These are phyloP conservation scores for Nemapogon koenigi DNA, from an alignment of 2,888 invertebrate species.

Conservation along the genomic window DNA sequence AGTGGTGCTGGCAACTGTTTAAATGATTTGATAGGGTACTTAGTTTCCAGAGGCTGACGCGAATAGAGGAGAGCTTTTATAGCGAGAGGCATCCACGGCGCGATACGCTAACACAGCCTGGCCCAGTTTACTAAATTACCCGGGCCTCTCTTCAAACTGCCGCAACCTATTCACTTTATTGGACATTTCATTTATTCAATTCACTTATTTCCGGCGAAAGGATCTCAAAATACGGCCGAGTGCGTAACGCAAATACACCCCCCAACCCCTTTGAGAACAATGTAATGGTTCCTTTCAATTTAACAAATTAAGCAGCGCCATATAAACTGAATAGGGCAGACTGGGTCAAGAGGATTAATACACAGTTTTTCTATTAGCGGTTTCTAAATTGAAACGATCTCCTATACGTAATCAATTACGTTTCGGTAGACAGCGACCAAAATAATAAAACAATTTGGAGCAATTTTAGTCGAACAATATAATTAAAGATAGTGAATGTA, in stretches of 20 bases:
- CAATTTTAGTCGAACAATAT: no score
- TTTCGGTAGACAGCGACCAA: no score
- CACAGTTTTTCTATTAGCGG: no score
- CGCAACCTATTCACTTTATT: conserved; percentile 51
- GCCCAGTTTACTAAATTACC: conserved; percentile 13
- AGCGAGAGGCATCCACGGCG: neutral
- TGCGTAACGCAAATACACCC: conserved; percentile 56
- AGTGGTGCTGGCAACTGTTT: no score
- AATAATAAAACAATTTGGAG: no score
- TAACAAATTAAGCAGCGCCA: conserved; percentile 40
- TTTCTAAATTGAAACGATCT: no score
- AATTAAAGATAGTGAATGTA: no score
- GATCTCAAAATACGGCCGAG: conserved; percentile 51
- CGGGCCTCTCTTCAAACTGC: conserved; percentile 30
- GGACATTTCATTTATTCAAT: conserved; percentile 56
- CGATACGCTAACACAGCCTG: conserved; percentile 1
- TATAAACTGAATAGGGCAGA: conserved; percentile 5
- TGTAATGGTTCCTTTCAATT: conserved; percentile 59
- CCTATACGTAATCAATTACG: no score
- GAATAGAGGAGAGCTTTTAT: conserved; percentile 6
- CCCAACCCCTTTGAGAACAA: conserved; percentile 50
- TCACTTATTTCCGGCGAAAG: conserved; percentile 51
- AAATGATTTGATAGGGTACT: conserved; percentile 6
- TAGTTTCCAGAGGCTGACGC: neutral
- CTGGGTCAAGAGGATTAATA: conserved; percentile 4